These are phyloP conservation scores for Synanthedon andrenaeformis DNA, from an alignment of 2,888 invertebrate genomes.

Conservation along the genomic window DNA sequence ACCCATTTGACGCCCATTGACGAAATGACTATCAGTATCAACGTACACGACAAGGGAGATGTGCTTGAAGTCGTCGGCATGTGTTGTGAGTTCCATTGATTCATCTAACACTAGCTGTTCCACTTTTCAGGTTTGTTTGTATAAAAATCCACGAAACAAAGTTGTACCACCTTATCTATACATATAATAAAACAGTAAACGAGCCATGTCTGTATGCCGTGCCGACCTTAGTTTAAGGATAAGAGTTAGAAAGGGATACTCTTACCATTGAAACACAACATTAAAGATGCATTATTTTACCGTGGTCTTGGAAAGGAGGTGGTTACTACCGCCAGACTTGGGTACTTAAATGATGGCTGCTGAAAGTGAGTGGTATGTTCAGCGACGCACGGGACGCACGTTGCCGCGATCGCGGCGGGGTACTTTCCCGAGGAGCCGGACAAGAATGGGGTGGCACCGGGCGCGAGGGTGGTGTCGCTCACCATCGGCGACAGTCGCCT, in stretches of 20 bases:
- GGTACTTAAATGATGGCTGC: too few relatives aligned
- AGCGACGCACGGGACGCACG: conserved; percentile 98
- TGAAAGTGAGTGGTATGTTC: conserved; percentile 5
- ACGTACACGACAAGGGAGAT: conserved; percentile 92
- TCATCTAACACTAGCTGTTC: not conserved
- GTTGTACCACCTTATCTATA: too few relatives aligned
- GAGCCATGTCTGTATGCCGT: too few relatives aligned
- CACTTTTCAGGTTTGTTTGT: not conserved
- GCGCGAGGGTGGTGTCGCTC: conserved; percentile 92
- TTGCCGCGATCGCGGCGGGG: conserved; percentile 95
- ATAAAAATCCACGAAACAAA: too few relatives aligned
- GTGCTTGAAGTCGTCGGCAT: conserved; percentile 92
- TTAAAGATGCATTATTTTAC: too few relatives aligned
- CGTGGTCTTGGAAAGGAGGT: too few relatives aligned
- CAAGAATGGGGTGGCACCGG: conserved; percentile 95
- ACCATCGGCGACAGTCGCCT: conserved; percentile 94
- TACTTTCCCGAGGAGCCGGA: conserved; percentile 88
- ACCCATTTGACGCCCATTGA: conserved; percentile 81
- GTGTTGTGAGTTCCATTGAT: conserved; percentile 79
- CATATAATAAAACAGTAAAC: too few relatives aligned
- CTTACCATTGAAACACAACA: too few relatives aligned
- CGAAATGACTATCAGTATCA: conserved; percentile 88
- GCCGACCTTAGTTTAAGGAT: too few relatives aligned
- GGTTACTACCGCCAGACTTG: too few relatives aligned
- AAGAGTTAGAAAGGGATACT: too few relatives aligned